A percentile compares a stretch with the other conserved stretches of the same genome.
phyloP scores from a whole-genome alignment of 1,140 invertebrate species.

The Adoxophyes honmai region DNA sequence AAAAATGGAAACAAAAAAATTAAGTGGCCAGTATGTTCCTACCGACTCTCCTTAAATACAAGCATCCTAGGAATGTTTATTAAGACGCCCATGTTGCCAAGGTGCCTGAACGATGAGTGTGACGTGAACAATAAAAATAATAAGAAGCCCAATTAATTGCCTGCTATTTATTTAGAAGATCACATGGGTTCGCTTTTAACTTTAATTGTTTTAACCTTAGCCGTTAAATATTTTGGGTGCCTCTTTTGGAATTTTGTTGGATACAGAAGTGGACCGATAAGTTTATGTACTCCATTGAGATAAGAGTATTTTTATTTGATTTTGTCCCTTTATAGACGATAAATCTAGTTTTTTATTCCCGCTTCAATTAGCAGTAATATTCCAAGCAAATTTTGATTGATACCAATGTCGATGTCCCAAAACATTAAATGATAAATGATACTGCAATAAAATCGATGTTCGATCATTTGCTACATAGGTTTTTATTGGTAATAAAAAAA shows the following conservation, averaged over 20 bases:
- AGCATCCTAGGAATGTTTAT: slow-evolving; percentile 1
- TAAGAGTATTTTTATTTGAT: too few species aligned
- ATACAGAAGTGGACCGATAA: too few species aligned
- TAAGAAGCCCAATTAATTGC: background rate
- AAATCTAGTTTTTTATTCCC: too few species aligned
- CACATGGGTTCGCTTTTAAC: slow-evolving; percentile 10
- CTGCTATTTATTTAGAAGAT: background rate
- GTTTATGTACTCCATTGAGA: too few species aligned
- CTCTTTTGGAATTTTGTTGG: background rate
- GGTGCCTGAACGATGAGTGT: slow-evolving; percentile 1
- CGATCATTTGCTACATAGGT: slow-evolving; percentile 25
- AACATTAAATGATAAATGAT: slow-evolving; percentile 65
- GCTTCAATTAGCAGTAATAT: slow-evolving; percentile 7
- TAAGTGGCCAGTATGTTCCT: too few species aligned
- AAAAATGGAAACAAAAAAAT: too few species aligned
- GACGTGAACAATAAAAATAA: slow-evolving; percentile 13
- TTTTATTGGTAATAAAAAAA: slow-evolving; percentile 35
- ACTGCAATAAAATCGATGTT: slow-evolving; percentile 40
- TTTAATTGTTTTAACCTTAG: slow-evolving; percentile 8
- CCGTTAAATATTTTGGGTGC: slow-evolving; percentile 1
- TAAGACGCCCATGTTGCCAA: slow-evolving; percentile 2
- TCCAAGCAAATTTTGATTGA: slow-evolving; percentile 41
- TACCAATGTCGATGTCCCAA: slow-evolving; percentile 43
- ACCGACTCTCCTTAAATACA: background rate
- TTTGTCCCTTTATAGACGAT: too few species aligned